Evolutionary conservation across 2,888 invertebrate genomes (phyloP), one percentile per base, ranked within the genome.

Genomic region (Drosophila leonis): DNA sequence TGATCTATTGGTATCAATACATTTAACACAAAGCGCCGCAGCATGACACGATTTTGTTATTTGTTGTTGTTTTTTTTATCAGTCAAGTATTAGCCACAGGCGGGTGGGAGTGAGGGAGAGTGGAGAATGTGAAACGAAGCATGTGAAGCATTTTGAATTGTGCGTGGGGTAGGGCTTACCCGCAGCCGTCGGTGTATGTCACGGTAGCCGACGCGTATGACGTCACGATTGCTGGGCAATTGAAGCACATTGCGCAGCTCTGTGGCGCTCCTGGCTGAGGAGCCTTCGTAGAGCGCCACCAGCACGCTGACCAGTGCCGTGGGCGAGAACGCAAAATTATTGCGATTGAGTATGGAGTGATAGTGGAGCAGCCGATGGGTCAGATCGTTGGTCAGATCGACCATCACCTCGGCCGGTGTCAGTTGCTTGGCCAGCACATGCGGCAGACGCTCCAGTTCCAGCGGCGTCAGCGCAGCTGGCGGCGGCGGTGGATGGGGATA

Each of bases 261-360:
- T 59, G 94, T 94, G 29, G 95, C 95, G 49, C 97, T 95, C 75
- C 95, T 94, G 12, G 97, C 97, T 52, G 95, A 94, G 0, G 97
- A 95, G 33, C 97, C 97, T 92, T 97, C 97, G 91, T 95, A 96
- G 18, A 97, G 93, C 4, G 97, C 96, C 64, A 96, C 95, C 81
- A 97, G 93, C 31, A 97, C 96, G 82, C 97, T 97, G 88, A 96
- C 95, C 68, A 97, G 94, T 4, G 97, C 97, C 76, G 97, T 97
- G 12, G 97, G 97, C 0, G 97, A 97, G 90, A 97, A 96, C 6
- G 97, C 97, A 62, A 97, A 96, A 92, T 97, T 97, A 91, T 96
- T 96, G 54, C 95, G 95, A 92, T 96, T 96, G 83, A 95, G 94
- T 92, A 95, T 95, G 88, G 96, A 95, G 87, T 96, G 96, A 91